Evolutionary conservation across 1,140 invertebrate genomes (phyloP), one percentile per base, ranked within the genome.

Genomic region (Leptinotarsa defecta): DNA sequence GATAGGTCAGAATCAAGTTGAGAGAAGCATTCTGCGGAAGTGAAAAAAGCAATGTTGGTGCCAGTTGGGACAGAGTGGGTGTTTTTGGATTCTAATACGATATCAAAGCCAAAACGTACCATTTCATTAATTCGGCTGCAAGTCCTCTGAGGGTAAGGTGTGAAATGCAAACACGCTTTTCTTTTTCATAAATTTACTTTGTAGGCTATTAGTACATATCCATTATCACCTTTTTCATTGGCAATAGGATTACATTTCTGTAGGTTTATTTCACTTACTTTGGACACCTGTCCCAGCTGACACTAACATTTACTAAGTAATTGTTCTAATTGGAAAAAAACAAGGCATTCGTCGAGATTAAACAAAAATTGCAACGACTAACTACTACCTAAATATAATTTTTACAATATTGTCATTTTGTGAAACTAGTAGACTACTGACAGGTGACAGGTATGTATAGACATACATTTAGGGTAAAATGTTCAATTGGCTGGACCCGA

Each of bases 31-130:
- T 57, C 13, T 27, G 68, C 75, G 76, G 74, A 78, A 68, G 79
- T 79, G 77, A 78, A 57, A 82, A 73, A 71, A 72, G 70, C 76
- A 74, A 72, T 77, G 84, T 82, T 87, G 87, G 88, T 89, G 88
- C 88, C 88, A 89, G 88, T 88, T 88, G 88, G 88, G 88, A 88
- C 87, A 85, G 81, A 82, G 63, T 85, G 85, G 82, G 80, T 83
- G 83, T 81, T 78, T 78, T 81, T 76, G 78, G 22, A 68, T 43
- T 68, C 67, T 68, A 68, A 34, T 68, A 68, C 34, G n/a, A 68
- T 19, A 68, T 68, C 34, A 68, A 68, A 68, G 67, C 67, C 67
- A 27, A 48, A 68, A 68, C 70, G 76, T 82, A 83, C 81, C 81
- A 61, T 68, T 17, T 43, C 19, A 24, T 65, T 65, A 19, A 19